A percentile compares a stretch with the other conserved stretches of the same genome.
phyloP scores from a whole-genome alignment of 2,113 vertebrate genomes.

The Monopterus albus region DNA sequence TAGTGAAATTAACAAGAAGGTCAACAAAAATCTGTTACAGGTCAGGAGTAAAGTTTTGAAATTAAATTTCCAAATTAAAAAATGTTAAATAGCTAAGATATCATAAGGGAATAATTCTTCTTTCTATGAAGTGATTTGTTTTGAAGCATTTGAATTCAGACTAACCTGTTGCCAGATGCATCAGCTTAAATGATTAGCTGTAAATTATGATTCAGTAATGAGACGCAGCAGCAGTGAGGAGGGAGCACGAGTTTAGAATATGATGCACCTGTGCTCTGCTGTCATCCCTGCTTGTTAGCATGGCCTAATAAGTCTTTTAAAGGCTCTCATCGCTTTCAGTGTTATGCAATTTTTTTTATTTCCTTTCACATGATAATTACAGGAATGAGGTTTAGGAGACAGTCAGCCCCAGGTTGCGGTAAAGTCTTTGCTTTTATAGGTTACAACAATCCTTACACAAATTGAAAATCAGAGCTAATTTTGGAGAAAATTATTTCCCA shows the following conservation, averaged over 20 bases:
- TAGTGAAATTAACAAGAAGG: constrained; percentile 41
- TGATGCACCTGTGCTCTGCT: constrained; percentile 64
- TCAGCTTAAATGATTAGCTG: constrained; percentile 32
- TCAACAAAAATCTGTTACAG: constrained; percentile 7
- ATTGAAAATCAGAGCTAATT: constrained; percentile 29
- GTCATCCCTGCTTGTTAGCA: constrained; percentile 50
- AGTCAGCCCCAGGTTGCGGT: constrained; percentile 5
- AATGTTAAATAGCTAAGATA: constrained; percentile 7
- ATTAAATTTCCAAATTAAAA: constrained; percentile 26
- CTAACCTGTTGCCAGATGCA: constrained; percentile 33
- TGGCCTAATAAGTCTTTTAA: constrained; percentile 52
- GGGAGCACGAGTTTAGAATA: constrained; percentile 21
- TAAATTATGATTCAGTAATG: constrained; percentile 58
- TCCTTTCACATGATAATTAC: constrained; percentile 67
- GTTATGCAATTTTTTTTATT: constrained; percentile 55
- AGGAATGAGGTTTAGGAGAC: constrained; percentile 49
- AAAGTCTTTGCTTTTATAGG: constrained; percentile 32
- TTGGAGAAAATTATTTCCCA: constrained; percentile 40
- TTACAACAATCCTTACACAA: constrained; percentile 24
- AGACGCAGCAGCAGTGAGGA: constrained; percentile 36
- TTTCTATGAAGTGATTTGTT: constrained; percentile 41
- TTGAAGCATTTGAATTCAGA: constrained; percentile 33
- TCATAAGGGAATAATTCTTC: constrained; percentile 5
- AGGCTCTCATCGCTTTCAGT: constrained; percentile 36
- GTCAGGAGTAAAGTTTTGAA: constrained; percentile 6